phyloP scores from a whole-genome alignment of 92 coral and sea anemone genomes.

The Parazoanthus swiftii region DNA sequence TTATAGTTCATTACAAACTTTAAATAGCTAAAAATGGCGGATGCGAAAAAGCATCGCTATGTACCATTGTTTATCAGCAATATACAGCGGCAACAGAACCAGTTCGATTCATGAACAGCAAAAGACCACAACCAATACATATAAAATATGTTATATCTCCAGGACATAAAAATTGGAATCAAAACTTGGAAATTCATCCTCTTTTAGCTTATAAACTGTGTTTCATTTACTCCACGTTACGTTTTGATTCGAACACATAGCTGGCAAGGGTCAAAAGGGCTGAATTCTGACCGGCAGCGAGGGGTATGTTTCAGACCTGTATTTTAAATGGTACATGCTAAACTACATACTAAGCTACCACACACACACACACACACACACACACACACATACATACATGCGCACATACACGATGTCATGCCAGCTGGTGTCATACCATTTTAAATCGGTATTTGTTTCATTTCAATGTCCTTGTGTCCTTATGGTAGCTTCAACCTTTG shows the following conservation, averaged over 20 bases:
- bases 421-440: neutral
- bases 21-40: no score
- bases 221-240: neutral
- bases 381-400: no score
- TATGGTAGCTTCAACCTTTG: neutral
- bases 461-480: neutral
- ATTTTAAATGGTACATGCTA: no score
- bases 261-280: neutral
- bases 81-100: no score
- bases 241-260: neutral
- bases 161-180: neutral
- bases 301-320: neutral
- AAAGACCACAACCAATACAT: neutral
- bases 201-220: neutral
- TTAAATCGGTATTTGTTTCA: neutral
- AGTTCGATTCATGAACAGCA: no score
- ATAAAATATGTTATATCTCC: neutral
- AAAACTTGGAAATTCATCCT: neutral
- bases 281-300: neutral
- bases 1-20: no score
- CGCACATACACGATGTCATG: neutral
- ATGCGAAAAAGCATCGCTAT: no score
- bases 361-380: no score
- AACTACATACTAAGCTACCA: no score
- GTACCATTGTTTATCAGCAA: no score